phyloP scores from a whole-genome alignment of 2,797 vertebrate genomes.

The Hyperoplus immaculatus region DNA sequence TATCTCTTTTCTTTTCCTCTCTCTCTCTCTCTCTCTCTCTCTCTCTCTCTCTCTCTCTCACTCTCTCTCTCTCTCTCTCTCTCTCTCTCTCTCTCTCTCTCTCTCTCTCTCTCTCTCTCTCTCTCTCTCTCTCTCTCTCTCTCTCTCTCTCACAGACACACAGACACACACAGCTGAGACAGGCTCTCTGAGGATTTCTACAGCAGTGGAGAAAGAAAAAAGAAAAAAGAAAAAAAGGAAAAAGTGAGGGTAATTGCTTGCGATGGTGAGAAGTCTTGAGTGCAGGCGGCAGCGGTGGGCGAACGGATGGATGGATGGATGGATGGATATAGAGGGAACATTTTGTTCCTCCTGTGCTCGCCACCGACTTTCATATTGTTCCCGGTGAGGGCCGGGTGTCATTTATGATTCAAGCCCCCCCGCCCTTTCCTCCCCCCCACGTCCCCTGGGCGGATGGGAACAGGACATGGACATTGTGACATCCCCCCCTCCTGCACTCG shows the following conservation, averaged over 20 bases:
- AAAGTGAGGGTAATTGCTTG: conserved; percentile 82
- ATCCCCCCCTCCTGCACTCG: conserved; percentile 69
- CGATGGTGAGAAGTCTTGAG: conserved; percentile 82
- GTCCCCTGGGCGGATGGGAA: conserved; percentile 70
- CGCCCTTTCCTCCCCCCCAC: no score
- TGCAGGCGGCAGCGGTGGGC: conserved; percentile 67
- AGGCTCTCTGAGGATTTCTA: conserved; percentile 75
- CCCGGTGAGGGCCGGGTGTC: conserved; percentile 77
- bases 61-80: conserved; percentile 25
- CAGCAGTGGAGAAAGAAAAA: conserved; percentile 50
- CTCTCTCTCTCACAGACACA: conserved; percentile 30
- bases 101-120: conserved; percentile 22
- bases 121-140: conserved; percentile 17
- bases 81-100: conserved; percentile 20
- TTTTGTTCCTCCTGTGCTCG: conserved; percentile 82
- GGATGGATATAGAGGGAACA: conserved; percentile 77
- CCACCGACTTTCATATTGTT: conserved; percentile 78
- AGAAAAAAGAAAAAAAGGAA: conserved; percentile 15
- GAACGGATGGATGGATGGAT: conserved; percentile 65
- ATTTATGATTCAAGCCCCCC: conserved; percentile 83
- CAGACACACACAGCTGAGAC: conserved; percentile 54
- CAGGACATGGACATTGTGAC: conserved; percentile 81
- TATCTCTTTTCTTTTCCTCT: conserved; percentile 51
- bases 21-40: conserved; percentile 22
- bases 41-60: conserved; percentile 11